Evolutionary conservation across 2,113 vertebrate genomes (phyloP).

Genomic region (Psittacus erithacus): DNA sequence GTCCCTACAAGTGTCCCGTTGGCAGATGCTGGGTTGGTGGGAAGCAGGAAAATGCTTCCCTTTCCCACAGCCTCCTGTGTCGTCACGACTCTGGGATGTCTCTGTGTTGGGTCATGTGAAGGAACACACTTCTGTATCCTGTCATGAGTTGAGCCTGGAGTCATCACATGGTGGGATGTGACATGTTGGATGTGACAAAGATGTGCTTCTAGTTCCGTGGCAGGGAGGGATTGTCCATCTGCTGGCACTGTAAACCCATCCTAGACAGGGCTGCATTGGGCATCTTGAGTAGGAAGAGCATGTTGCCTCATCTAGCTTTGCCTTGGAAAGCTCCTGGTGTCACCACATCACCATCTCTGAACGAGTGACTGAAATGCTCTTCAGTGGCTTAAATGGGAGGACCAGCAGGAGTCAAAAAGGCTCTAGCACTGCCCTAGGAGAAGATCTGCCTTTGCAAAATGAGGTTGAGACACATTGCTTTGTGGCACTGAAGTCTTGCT

Average conservation of each 20-base stretch:
- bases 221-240: background rate
- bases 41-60: background rate
- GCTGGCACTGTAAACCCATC: background rate
- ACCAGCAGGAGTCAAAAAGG: background rate
- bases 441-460: background rate
- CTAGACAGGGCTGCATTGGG: background rate
- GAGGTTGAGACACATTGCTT: rapidly evolving
- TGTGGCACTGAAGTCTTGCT: background rate
- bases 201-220: background rate
- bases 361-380: background rate
- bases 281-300: background rate
- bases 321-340: background rate
- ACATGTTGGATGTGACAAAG: background rate
- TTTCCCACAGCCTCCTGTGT: background rate
- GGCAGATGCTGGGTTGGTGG: rapidly evolving
- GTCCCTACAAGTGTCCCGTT: rapidly evolving
- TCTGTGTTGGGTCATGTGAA: rapidly evolving
- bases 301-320: background rate
- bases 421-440: background rate
- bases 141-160: background rate
- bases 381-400: background rate
- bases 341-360: background rate
- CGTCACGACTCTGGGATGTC: background rate
- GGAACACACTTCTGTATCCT: background rate
- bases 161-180: rapidly evolving